Evolutionary conservation across 2,888 invertebrate genomes (phyloP), one percentile per base, ranked within the genome.

Genomic region (Drosophila kanekoi): DNA sequence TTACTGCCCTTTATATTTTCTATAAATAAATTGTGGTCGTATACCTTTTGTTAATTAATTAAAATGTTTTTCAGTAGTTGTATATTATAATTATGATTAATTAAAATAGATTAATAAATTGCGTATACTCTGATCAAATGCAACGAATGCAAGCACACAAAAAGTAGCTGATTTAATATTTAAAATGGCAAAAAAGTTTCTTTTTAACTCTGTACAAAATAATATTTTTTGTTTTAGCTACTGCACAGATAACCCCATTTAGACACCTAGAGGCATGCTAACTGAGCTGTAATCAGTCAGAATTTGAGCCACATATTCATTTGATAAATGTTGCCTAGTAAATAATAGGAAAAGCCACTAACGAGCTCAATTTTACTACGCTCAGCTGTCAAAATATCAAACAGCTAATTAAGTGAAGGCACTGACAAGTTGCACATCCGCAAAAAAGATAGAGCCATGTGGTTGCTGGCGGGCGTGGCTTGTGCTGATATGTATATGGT

Each of bases 371-470:
- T 78, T 68, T 63, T 32, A 53, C 40, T 61, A 51, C 43, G 59
- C 65, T 65, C 60, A 69, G 66, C 63, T 79, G 79, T 67, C 73
- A 79, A 82, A 72, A 71, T 74, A 68, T 77, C 72, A 79, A 88
- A 68, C 75, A 77, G 73, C 83, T 88, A 85, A 88, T 84, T 84
- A 88, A 79, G 63, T 67, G 60, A 69, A 61, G 68, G 41, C 67
- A 51, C 44, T 59, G 59, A 79, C 66, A 67, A 65, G 64, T 68
- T 48, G 52, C 41, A 40, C 53, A 60, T 41, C 23, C 41, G 48
- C 52, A 44, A 69, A 58, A 59, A 57, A 62, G 51, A 52, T 49
- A 65, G 47, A 69, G 28, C 53, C 51, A 37, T 41, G 61, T 40
- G 70, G 56, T 14, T 37, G 41, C 16, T 3, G 18, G 11, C 3